Percentiles rank a stretch among this genome's conserved stretches.
phyloP scores from a whole-genome alignment of 2,797 vertebrate genomes.

The Oreochromis grahami region DNA sequence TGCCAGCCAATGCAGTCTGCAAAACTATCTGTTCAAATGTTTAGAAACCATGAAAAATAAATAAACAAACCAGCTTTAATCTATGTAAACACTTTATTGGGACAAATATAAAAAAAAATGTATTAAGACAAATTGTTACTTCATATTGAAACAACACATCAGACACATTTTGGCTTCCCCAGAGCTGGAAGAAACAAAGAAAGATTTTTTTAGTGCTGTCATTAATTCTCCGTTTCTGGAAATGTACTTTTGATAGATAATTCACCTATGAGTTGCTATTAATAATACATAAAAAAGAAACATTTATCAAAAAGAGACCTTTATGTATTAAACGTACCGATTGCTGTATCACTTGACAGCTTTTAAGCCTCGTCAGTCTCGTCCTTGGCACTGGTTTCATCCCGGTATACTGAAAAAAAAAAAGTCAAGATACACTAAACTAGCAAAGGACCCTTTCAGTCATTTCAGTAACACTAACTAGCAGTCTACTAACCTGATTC shows the following conservation, averaged over 20 bases:
- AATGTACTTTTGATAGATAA: neutral
- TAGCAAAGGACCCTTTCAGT: neutral
- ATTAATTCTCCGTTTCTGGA: neutral
- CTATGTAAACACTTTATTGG: neutral
- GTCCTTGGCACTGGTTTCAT: neutral
- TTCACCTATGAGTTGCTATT: neutral
- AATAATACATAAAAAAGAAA: neutral
- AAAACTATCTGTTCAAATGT: neutral
- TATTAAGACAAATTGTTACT: neutral
- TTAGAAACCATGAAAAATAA: neutral
- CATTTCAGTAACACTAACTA: neutral
- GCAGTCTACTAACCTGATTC: conserved; percentile 16
- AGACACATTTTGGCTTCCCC: neutral
- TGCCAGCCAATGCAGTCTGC: neutral
- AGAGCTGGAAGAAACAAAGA: conserved; percentile 7
- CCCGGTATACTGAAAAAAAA: neutral
- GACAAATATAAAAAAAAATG: neutral
- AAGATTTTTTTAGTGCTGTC: neutral
- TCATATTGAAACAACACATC: neutral
- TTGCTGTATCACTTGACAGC: neutral
- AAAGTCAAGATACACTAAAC: neutral
- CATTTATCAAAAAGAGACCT: neutral
- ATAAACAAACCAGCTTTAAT: neutral
- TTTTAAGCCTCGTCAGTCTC: neutral
- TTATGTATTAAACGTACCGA: neutral